Evolutionary conservation across 2,888 invertebrate species (phyloP), one percentile per base, ranked within the genome.

Genomic region (Frankliniella intonsa): DNA sequence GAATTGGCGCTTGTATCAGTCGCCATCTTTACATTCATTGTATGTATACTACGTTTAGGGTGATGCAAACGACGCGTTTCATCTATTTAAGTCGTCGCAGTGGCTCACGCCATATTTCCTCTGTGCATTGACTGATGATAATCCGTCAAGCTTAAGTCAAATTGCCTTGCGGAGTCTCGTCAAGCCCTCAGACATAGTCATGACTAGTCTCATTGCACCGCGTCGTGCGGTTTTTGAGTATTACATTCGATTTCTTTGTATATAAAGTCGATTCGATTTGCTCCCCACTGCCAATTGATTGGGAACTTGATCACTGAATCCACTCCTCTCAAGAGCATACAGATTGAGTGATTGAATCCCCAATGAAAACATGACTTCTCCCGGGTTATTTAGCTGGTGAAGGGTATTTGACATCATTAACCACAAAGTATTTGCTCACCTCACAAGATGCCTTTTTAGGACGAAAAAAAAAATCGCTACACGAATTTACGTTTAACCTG

Each of bases 271-370:
- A 76, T 76, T 22, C 11, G 12, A 38, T 38, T 38, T 38, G 38
- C 38, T 38, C 38, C 38, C 38, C 12, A 76, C 69, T 76, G 69
- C 69, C 25, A 25, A 22, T 76, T 12, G 25, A 76, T 76, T 76
- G 69, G 69, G 22, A 25, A 8, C 69, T 76, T 76, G 69, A 76
- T 76, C 69, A 76, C 25, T 76, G 12, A 25, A 76, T 76, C 69
- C 12, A 22, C 69, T 76, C 10, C n/a, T 62, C 14, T 62, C 25
- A 76, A 25, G 12, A 12, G 25, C 38, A 38, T 5, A 25, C 69
- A 38, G 69, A 76, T 76, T 76, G 69, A 76, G 25, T 76, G 69
- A 76, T 76, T 76, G 69, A 76, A 14, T 22, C 22, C 25, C 69
- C 69, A 76, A 76, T 76, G 69, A 22, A 25, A 22, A 25, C 25